Evolutionary conservation across 2,113 vertebrate genomes (phyloP).

Genomic region (Apteryx mantelli): DNA sequence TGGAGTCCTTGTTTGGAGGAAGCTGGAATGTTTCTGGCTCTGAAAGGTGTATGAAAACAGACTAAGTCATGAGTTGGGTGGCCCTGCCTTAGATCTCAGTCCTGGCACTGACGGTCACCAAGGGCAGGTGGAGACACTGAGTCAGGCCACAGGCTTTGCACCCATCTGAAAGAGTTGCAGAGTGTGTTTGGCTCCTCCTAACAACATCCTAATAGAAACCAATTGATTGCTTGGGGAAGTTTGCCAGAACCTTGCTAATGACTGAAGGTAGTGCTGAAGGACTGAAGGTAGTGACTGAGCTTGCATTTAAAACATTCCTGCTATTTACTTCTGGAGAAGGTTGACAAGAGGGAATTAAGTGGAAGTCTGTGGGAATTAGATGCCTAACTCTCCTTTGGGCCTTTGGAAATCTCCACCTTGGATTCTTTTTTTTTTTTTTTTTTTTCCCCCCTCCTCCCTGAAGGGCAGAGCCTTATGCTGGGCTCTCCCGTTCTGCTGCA

Average conservation of each 20-base stretch:
- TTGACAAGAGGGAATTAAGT: neutral
- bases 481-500: neutral
- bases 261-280: neutral
- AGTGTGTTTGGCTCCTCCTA: neutral
- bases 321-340: neutral
- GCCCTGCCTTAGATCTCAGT: neutral
- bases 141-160: neutral
- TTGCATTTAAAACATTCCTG: neutral
- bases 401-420: neutral
- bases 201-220: neutral
- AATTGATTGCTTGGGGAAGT: neutral
- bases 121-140: neutral
- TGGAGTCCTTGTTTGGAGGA: neutral
- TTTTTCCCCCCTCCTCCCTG: neutral
- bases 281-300: neutral
- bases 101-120: neutral
- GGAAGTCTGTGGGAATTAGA: neutral
- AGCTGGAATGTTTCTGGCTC: neutral
- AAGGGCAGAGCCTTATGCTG: constrained; percentile 12
- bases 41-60: neutral
- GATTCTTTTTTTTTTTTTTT: neutral
- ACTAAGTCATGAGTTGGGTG: rapidly evolving
- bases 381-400: neutral
- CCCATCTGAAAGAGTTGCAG: neutral
- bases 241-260: neutral